Percentiles rank a stretch among this genome's conserved stretches.
These are phyloP conservation scores for Euschistus heros DNA, from an alignment of 1,140 invertebrate species.

Conservation along the genomic window DNA sequence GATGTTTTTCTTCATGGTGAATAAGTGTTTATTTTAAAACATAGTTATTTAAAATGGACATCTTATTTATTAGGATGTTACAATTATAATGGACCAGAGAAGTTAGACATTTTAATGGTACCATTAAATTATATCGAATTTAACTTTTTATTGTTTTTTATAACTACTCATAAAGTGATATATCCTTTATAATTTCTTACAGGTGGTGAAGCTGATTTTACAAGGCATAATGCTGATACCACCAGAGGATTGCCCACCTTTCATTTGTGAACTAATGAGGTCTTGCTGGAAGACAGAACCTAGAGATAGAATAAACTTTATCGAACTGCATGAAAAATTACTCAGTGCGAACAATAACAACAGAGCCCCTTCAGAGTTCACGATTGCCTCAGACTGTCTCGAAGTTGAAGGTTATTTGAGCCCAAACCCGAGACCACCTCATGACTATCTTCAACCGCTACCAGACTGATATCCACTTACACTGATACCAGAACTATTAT, in stretches of 20 bases:
- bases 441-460: slow-evolving; percentile 45
- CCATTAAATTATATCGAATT: no score
- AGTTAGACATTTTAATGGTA: background rate
- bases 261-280: slow-evolving; percentile 69
- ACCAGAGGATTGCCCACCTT: slow-evolving; percentile 63
- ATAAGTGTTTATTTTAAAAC: no score
- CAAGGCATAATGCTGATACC: slow-evolving; percentile 74
- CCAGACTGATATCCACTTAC: slow-evolving; percentile 36
- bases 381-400: slow-evolving; percentile 30
- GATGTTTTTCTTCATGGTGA: no score
- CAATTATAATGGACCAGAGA: no score
- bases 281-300: slow-evolving; percentile 79
- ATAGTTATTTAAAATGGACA: no score
- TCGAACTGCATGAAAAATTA: slow-evolving; percentile 56
- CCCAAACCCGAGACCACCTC: slow-evolving; percentile 39
- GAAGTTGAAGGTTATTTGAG: slow-evolving; percentile 45
- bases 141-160: no score
- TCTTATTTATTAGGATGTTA: no score
- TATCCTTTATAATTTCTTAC: no score
- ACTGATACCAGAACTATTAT: background rate
- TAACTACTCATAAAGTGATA: no score
- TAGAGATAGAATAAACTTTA: slow-evolving; percentile 61
- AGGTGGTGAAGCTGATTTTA: slow-evolving; percentile 72
- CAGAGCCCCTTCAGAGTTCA: slow-evolving; percentile 16
- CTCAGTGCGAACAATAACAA: slow-evolving; percentile 36